A percentile compares a stretch with the other conserved stretches of the same genome.
These are phyloP conservation scores for Drosophila yakuba DNA, from an alignment of 1,140 invertebrate species.

Conservation along the genomic window DNA sequence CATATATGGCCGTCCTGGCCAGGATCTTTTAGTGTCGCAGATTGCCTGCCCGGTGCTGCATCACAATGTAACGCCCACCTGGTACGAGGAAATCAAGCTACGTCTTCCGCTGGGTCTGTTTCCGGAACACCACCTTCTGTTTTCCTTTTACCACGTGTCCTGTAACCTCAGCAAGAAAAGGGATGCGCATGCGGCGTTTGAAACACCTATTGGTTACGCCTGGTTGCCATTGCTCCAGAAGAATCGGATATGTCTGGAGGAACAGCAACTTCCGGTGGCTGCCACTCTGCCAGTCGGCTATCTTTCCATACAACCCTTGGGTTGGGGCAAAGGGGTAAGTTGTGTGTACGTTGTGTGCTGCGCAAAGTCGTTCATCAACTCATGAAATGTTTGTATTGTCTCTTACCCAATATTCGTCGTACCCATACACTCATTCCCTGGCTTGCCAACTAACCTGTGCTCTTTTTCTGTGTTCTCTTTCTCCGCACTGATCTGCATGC, in stretches of 20 bases:
- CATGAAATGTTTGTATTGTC: slow-evolving; percentile 47
- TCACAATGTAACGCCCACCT: slow-evolving; percentile 92
- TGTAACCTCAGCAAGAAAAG: slow-evolving; percentile 94
- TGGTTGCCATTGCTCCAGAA: slow-evolving; percentile 94
- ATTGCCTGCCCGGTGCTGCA: slow-evolving; percentile 91
- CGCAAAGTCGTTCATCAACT: slow-evolving; percentile 54
- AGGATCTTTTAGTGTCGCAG: slow-evolving; percentile 87
- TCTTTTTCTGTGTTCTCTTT: slow-evolving; percentile 52
- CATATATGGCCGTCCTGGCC: slow-evolving; percentile 91
- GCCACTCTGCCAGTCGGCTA: slow-evolving; percentile 94
- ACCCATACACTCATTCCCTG: slow-evolving; percentile 24
- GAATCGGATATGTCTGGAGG: slow-evolving; percentile 92
- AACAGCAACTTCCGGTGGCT: slow-evolving; percentile 92
- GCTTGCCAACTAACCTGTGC: slow-evolving; percentile 66
- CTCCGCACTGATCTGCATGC: slow-evolving; percentile 45
- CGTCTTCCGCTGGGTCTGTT: slow-evolving; percentile 92
- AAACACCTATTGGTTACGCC: slow-evolving; percentile 95
- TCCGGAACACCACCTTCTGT: slow-evolving; percentile 92
- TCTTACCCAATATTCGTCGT: slow-evolving; percentile 24
- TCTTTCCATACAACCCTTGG: slow-evolving; percentile 94
- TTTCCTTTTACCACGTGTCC: slow-evolving; percentile 95
- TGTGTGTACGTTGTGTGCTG: slow-evolving; percentile 17
- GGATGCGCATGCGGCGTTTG: slow-evolving; percentile 88
- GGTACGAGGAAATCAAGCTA: slow-evolving; percentile 96
- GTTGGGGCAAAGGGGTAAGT: slow-evolving; percentile 94